Evolutionary conservation across 2,888 invertebrate genomes (phyloP).

Genomic region (Tenthredo amoena): DNA sequence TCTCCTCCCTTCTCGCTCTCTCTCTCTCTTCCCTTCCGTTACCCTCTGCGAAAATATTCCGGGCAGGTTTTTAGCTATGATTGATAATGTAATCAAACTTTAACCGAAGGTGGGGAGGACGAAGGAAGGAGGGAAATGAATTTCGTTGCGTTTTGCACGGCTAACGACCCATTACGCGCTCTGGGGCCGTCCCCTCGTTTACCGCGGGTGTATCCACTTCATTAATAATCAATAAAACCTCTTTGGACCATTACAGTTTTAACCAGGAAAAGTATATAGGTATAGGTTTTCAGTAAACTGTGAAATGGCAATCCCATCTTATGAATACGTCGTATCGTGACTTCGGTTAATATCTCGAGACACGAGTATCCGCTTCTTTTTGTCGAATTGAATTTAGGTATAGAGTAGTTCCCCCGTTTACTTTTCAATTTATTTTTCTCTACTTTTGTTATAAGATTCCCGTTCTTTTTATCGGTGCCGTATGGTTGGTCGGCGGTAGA

Average conservation of each 20-base stretch:
- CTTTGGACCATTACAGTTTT: conserved; percentile 62
- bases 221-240: conserved; percentile 67
- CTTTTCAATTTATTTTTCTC: background rate
- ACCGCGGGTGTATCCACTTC: conserved; percentile 64
- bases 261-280: background rate
- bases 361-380: no score
- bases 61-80: conserved; percentile 57
- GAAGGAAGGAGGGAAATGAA: conserved; percentile 49
- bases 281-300: no score
- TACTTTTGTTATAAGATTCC: background rate
- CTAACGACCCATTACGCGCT: conserved; percentile 65
- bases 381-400: no score
- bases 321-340: no score
- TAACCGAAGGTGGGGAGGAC: conserved; percentile 33
- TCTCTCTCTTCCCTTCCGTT: background rate
- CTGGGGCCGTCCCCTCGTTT: conserved; percentile 53
- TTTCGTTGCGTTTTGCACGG: conserved; percentile 61
- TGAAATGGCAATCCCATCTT: no score
- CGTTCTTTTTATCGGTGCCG: background rate
- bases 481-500: background rate
- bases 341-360: no score
- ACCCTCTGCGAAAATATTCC: conserved; percentile 32
- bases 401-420: background rate
- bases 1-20: background rate
- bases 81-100: conserved; percentile 66